Conservation (phyloP, 2,113 vertebrate genomes). For the Catharus bicknelli region DNA sequence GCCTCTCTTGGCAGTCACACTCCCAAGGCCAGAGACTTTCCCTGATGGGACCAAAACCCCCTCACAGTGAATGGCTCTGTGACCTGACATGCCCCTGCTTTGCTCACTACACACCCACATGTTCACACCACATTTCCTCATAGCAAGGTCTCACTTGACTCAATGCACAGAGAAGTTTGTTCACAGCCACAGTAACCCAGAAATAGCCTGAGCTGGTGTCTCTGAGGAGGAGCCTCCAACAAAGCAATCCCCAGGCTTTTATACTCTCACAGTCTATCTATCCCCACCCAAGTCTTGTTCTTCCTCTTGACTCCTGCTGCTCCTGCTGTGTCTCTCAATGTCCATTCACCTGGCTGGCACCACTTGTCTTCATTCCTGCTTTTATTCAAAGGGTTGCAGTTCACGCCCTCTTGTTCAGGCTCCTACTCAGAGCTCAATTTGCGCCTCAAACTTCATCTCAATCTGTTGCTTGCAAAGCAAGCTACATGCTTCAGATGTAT, state of each 20-base stretch:
- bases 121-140: not conserved
- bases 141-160: not conserved
- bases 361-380: not conserved
- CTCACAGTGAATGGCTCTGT: not conserved
- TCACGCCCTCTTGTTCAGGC: not conserved
- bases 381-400: not conserved
- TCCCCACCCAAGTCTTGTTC: rapidly evolving
- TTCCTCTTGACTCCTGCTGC: not conserved
- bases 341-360: not conserved
- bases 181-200: not conserved
- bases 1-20: not conserved
- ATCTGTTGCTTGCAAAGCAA: not conserved
- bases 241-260: not conserved
- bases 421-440: not conserved
- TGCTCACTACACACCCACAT: not conserved
- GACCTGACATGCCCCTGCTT: not conserved
- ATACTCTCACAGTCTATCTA: not conserved
- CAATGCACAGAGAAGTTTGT: not conserved
- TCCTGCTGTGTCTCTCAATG: not conserved
- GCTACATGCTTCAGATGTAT: not conserved
- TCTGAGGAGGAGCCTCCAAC: not conserved
- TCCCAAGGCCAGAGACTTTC: too few species aligned
- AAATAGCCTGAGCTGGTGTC: not conserved
- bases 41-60: not conserved
- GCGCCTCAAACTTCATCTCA: not conserved